A percentile compares a stretch with the other conserved stretches of the same genome.
Conservation (phyloP, 2,888 invertebrate genomes). For the Scaeva pyrastri region DNA sequence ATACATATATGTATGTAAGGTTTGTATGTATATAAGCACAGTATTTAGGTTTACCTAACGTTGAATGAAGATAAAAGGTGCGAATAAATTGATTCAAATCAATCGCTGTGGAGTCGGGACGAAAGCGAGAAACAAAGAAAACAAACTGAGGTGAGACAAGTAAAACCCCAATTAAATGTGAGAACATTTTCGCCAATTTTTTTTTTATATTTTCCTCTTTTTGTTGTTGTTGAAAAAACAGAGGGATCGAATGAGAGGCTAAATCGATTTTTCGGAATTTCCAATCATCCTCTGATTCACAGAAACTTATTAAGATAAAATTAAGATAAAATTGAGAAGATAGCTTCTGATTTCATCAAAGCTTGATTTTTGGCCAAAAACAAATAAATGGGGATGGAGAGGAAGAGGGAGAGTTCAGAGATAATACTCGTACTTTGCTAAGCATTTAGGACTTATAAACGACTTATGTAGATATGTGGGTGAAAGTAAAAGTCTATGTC, state of each 20-base stretch:
- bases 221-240: too few species aligned
- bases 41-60: conserved; percentile 42
- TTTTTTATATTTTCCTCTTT: not conserved
- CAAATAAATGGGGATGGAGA: too few species aligned
- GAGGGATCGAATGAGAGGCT: not conserved
- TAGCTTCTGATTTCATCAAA: not conserved
- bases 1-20: not conserved
- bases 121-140: not conserved
- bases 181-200: conserved; percentile 50
- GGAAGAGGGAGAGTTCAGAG: too few species aligned
- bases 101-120: conserved; percentile 48
- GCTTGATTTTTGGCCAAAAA: conserved; percentile 3
- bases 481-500: not conserved
- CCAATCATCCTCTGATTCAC: conserved; percentile 4
- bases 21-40: too few species aligned
- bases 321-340: conserved; percentile 15
- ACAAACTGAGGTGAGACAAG: conserved; percentile 33
- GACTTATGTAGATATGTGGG: not conserved
- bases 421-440: too few species aligned
- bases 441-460: too few species aligned
- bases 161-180: conserved; percentile 67
- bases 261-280: not conserved
- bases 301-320: conserved; percentile 11
- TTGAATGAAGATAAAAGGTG: conserved; percentile 62
- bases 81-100: conserved; percentile 73